Base-by-base conservation (phyloP, 2,888 invertebrate genomes). In the Agriopis marginaria region DNA sequence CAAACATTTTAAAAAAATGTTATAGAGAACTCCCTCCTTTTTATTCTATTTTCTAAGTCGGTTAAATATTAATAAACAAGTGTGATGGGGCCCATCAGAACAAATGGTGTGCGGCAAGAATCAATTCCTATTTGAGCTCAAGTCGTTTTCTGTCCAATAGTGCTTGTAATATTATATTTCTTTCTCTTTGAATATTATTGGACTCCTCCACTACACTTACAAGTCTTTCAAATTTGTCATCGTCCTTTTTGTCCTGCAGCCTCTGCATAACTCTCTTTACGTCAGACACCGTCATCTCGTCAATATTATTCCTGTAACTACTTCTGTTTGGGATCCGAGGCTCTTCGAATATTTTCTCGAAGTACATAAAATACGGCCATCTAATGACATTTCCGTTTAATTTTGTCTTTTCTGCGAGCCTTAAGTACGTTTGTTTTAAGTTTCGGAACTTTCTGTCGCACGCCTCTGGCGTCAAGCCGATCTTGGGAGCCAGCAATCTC, bases 361-460 rank as follows among this genome's bases (percentile, higher is more conserved):
- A 93, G 62, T 89, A 89, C 4, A 80, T 72, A 70, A 82, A 93
- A 74, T 94, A 94, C 8, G 91, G 92, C 94, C 94, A 94, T 62
- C 82, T 87, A 58, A 81, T 86, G 9, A 70, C 75, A 73, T 86
- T 87, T 0, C 91, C 93, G n/a, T 85, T 86, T 14, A 86, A 81
- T 47, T 82, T 83, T 63, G 86, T 89, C 70, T 87, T 90, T n/a
- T 87, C 87, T 7, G 79, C 75, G 1, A 93, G 76, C 63, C 93
- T 83, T 3, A 91, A 79, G 63, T 90, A 94, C 1, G 93, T 93
- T 71, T 93, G 93, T 76, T 94, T 94, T 17, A 94, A 76, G 71
- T 94, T 93, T 11, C 93, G 83, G 68, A 92, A 94, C 68, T 93
- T 93, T 59, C 89, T 87, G 70, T 92, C 91, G 73, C 93, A 93